phyloP scores from a whole-genome alignment of 2,113 vertebrate species.

The Macrotus californicus region DNA sequence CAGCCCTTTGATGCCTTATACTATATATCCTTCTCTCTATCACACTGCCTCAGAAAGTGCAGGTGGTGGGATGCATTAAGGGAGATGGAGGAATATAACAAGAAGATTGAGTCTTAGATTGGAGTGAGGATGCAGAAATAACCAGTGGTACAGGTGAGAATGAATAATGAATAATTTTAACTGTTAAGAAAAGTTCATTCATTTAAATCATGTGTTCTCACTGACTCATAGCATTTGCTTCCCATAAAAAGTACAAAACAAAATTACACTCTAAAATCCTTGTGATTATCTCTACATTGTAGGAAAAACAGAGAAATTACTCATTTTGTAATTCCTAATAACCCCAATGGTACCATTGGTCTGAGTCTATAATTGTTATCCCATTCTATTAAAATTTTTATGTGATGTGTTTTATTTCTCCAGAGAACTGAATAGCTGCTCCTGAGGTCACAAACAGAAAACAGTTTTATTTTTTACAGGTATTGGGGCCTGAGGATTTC shows the following conservation, averaged over 20 bases:
- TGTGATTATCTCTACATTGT: background rate
- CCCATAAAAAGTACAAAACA: slow-evolving; percentile 15
- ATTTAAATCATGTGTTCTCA: slow-evolving; percentile 36
- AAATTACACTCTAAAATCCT: background rate
- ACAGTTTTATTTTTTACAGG: background rate
- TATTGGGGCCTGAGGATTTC: background rate
- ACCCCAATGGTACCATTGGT: background rate
- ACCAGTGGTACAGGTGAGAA: background rate
- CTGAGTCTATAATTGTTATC: background rate
- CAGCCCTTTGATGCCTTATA: background rate
- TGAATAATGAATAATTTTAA: slow-evolving; percentile 45
- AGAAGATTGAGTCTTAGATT: background rate
- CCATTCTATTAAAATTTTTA: background rate
- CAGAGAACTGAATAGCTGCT: background rate
- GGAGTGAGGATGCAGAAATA: slow-evolving; percentile 7
- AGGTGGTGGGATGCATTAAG: background rate
- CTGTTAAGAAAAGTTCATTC: slow-evolving; percentile 53
- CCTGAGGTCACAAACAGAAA: background rate
- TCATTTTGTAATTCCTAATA: background rate
- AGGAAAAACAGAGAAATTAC: background rate
- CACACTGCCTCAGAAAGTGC: background rate
- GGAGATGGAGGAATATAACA: background rate
- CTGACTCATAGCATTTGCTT: slow-evolving; percentile 1
- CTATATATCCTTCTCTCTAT: background rate
- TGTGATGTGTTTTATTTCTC: background rate